A percentile compares a stretch with the other conserved stretches of the same genome.
phyloP scores from a whole-genome alignment of 2,797 vertebrate species.

The Borostomias antarcticus region DNA sequence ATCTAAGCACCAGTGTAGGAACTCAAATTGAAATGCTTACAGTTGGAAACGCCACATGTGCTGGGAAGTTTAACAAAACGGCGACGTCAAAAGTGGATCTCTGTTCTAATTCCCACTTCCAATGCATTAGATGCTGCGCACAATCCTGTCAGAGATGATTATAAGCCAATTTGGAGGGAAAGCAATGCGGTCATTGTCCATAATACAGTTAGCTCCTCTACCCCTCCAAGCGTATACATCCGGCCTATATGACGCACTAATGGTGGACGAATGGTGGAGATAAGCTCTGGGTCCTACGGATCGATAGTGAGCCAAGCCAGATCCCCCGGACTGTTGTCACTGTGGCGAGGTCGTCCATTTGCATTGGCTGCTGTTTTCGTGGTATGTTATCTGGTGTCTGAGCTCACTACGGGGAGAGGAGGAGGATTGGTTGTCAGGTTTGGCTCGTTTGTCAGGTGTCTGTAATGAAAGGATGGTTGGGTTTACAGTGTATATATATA shows the following conservation, averaged over 20 bases:
- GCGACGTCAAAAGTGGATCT: no score
- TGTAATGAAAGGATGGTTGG: constrained; percentile 27
- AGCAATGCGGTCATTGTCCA: constrained; percentile 48
- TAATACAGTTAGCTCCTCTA: constrained; percentile 50
- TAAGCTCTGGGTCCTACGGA: constrained; percentile 39
- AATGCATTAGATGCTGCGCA: no score
- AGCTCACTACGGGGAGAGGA: constrained; percentile 30
- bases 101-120: no score
- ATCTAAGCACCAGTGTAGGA: no score
- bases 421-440: constrained; percentile 29
- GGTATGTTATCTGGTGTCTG: constrained; percentile 21
- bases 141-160: not conserved
- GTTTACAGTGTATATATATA: no score
- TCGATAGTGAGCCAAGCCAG: constrained; percentile 49
- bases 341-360: constrained; percentile 30
- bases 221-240: constrained; percentile 54
- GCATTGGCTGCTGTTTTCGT: constrained; percentile 22
- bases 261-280: constrained; percentile 57
- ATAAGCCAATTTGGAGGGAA: not conserved
- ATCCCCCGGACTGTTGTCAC: constrained; percentile 28
- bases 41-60: no score
- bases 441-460: constrained; percentile 38
- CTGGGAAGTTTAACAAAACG: no score
- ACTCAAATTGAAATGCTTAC: no score
- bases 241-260: constrained; percentile 54